Conservation (phyloP, 2,797 vertebrate genomes). For the Muraenolepis orangiensis region DNA sequence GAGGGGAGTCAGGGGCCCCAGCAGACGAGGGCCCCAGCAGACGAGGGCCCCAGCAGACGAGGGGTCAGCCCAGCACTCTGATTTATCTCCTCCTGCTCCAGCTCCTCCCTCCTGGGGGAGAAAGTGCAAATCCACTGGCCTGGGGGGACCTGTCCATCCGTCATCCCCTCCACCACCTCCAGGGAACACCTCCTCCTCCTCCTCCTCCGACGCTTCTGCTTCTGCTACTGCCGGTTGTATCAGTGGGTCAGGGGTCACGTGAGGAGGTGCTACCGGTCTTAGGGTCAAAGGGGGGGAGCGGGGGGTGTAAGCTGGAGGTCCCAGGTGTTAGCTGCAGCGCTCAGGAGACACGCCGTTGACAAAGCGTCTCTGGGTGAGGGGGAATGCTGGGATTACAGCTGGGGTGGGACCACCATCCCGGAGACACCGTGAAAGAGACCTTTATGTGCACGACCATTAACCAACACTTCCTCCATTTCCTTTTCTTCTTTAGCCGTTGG, state of each 20-base stretch:
- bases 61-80: neutral
- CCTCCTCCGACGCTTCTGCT: too few species aligned
- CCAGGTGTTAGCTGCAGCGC: neutral
- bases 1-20: neutral
- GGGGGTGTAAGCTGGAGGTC: neutral
- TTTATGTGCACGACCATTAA: too few species aligned
- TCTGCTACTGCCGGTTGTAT: too few species aligned
- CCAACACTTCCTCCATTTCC: too few species aligned
- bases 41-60: neutral
- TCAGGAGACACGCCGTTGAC: neutral
- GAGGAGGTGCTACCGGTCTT: neutral
- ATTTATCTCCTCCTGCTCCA: neutral
- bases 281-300: neutral
- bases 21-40: neutral
- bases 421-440: too few species aligned
- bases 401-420: neutral
- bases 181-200: neutral
- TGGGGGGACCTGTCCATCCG: neutral
- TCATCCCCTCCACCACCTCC: neutral
- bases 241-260: neutral
- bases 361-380: neutral
- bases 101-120: neutral
- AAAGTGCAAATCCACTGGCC: neutral
- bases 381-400: neutral
- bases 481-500: too few species aligned